Base-by-base conservation (phyloP, 92 coral and sea anemone genomes). In the Heteractis magnifica region DNA sequence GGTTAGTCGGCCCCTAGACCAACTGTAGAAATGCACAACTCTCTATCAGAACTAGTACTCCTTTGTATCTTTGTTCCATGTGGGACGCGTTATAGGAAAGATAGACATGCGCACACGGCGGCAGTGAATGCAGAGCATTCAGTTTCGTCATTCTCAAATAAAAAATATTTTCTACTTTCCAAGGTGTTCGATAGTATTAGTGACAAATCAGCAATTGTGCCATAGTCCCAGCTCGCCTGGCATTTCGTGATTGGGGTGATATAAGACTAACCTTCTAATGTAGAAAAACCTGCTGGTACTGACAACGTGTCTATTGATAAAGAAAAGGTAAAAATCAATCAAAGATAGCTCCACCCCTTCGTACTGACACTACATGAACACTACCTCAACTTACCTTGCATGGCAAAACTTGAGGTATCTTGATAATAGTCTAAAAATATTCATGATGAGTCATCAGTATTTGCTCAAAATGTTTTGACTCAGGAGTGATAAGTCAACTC, bases 361-460 rank as follows among this genome's bases (percentile, higher is more conserved):
- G 64, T 58, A 58, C n/a, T 12, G 13, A 58, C n/a, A 58, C 64
- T 10, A n/a, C 13, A 58, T 12, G 16, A 59, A 5, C 5, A 15
- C 18, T 59, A 62, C 20, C 26, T 62, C 70, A 18, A 62, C 70
- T 82, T 80, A 88, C 91, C 88, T 88, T 88, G 91, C 91, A 79
- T 50, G 23, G 88, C 91, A 88, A 88, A 82, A 65, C 59, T 65
- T 80, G 75, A n/a, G 70, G 70, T 62, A 18, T 62, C 70, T 62
- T 1, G 70, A 62, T 62, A 18, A 62, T n/a, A 62, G 70, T 18
- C 70, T 62, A 23, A 62, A 62, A 62, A 62, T 9, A 62, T 18
- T 9, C 23, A 50, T 11, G 13, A 60, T 52, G 12, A 56, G 51
- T 72, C 85, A 44, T 6, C 44, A 34, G 44, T 19, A 79, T 15